Base-by-base conservation (phyloP, 2,888 invertebrate species). In the Erynnis tages region DNA sequence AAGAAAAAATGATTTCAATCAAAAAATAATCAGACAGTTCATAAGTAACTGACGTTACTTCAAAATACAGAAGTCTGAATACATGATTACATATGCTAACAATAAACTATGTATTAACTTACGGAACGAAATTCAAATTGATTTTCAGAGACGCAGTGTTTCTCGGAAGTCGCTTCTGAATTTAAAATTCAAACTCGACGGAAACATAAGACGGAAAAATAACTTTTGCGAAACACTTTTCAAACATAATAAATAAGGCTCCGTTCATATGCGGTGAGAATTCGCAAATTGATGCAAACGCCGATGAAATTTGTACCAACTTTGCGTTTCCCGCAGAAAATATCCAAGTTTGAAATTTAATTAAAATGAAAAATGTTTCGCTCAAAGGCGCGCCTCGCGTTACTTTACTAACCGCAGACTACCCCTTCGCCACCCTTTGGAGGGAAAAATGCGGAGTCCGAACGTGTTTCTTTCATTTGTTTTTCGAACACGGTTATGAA, bases 291-390 rank as follows among this genome's bases (percentile, higher is more conserved):
- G 40, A 49, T 17, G 40, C 32, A 14, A 19, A 16, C 30, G 17
- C 25, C 30, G 25, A 45, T 34, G 30, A 16, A 40, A 41, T 49
- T 49, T 49, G 23, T 21, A 38, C 19, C 29, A 25, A 41, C 29
- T 49, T 41, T 32, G 40, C 32, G 41, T 34, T 49, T 41, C 41
- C 32, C 48, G 16, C 38, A 17, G 32, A 49, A 44, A 49, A 41
- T 49, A 41, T 49, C 40, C 32, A 17, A 32, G 17, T 34, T 49
- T 49, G 17, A 49, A 32, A 32, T 49, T 49, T 49, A 49, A 49
- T 49, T 40, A 41, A 49, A 49, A 41, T 32, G 32, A 49, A 40
- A 49, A 49, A 49, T 49, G 49, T 49, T 48, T 47, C 32, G 29
- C 19, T 40, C 41, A 40, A 41, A 49, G 48, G 7, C 32, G 13